Conservation (phyloP, 2,113 vertebrate genomes). For the Pseudorasbora parva region DNA sequence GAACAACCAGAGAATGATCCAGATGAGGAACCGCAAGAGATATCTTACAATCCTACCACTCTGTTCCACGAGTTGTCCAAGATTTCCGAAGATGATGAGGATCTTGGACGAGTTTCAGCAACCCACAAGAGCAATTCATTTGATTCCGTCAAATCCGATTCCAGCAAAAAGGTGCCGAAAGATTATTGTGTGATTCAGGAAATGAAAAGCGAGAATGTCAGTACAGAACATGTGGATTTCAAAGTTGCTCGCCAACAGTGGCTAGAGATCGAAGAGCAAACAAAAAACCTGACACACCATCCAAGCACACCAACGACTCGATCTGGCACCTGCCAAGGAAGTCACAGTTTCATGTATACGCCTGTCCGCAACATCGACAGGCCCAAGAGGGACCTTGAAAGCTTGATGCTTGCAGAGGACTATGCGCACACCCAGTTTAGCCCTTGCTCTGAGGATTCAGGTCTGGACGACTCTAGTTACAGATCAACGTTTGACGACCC, state of each 20-base stretch:
- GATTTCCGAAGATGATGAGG: slow-evolving; percentile 76
- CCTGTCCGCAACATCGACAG: slow-evolving; percentile 78
- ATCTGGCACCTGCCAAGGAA: slow-evolving; percentile 66
- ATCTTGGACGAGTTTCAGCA: slow-evolving; percentile 66
- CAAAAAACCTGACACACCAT: slow-evolving; percentile 67
- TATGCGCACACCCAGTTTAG: slow-evolving; percentile 75
- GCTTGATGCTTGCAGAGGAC: slow-evolving; percentile 67
- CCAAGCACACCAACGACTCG: slow-evolving; percentile 60
- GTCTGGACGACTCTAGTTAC: slow-evolving; percentile 76
- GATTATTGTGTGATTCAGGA: slow-evolving; percentile 82
- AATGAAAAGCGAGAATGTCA: slow-evolving; percentile 78
- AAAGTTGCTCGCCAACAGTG: slow-evolving; percentile 78
- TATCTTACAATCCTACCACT: slow-evolving; percentile 67
- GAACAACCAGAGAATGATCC: slow-evolving; percentile 67
- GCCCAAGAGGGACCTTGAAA: slow-evolving; percentile 70
- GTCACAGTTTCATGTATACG: slow-evolving; percentile 79
- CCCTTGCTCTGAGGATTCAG: slow-evolving; percentile 79
- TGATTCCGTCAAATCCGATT: slow-evolving; percentile 58
- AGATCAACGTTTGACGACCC: slow-evolving; percentile 75
- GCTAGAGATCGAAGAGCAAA: slow-evolving; percentile 79
- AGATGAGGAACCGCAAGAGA: slow-evolving; percentile 64
- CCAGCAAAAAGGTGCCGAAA: slow-evolving; percentile 75
- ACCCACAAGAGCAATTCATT: slow-evolving; percentile 54
- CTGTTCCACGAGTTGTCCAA: slow-evolving; percentile 72
- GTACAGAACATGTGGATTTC: slow-evolving; percentile 81